Evolutionary conservation across 2,888 invertebrate genomes (phyloP).

Genomic region (Argyra leucocephala): DNA sequence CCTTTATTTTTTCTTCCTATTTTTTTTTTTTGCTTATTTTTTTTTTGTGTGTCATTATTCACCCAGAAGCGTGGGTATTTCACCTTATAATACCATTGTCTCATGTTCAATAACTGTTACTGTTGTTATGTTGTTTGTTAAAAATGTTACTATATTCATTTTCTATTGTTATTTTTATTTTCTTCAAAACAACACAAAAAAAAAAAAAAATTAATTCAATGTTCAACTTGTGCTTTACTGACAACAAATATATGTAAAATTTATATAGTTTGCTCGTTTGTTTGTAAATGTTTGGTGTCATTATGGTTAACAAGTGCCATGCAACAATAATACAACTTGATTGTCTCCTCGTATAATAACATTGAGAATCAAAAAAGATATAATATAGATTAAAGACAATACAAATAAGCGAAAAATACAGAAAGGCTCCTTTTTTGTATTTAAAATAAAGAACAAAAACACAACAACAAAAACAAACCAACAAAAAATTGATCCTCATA

Average conservation of each 20-base stretch:
- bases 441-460: too few relatives aligned
- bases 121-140: not conserved
- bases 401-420: not conserved
- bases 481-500: not conserved
- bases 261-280: too few relatives aligned
- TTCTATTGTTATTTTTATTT: not conserved
- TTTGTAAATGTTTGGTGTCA: too few relatives aligned
- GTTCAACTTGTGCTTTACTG: not conserved
- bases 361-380: not conserved
- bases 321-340: not conserved
- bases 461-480: too few relatives aligned
- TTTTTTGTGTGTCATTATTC: not conserved
- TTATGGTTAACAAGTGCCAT: not conserved
- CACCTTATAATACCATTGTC: slow-evolving; percentile 1
- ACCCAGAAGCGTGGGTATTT: slow-evolving; percentile 3
- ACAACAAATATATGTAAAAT: too few relatives aligned
- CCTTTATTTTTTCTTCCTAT: too few relatives aligned
- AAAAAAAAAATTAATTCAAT: not conserved
- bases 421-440: not conserved
- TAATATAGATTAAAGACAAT: not conserved
- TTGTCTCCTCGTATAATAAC: not conserved
- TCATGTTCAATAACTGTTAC: not conserved
- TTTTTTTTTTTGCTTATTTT: not conserved
- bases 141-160: not conserved
- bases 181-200: not conserved